Percentiles rank a stretch among this genome's conserved stretches.
These are phyloP conservation scores for Oscheius sp. DNA, from an alignment of 1,140 invertebrate genomes.

Conservation along the genomic window DNA sequence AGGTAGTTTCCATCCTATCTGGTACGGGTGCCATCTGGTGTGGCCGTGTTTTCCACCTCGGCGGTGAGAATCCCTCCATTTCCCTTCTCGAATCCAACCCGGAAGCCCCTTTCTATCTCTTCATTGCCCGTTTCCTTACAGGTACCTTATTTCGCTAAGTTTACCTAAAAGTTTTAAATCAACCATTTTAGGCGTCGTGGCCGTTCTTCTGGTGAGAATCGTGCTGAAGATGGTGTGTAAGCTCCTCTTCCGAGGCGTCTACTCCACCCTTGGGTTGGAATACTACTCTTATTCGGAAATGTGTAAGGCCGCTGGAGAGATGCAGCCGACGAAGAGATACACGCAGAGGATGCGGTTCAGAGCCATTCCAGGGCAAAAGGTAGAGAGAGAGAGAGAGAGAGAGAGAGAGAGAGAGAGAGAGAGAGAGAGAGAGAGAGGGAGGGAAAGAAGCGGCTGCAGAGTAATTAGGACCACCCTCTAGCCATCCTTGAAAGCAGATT, in stretches of 20 bases:
- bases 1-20: constrained; percentile 27
- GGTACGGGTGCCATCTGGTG: constrained; percentile 10
- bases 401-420: too few species aligned
- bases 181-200: constrained; percentile 10
- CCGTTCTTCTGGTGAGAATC: constrained; percentile 5
- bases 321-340: constrained; percentile 37
- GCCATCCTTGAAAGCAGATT: too few species aligned
- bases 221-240: constrained; percentile 18
- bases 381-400: too few species aligned
- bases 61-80: background rate
- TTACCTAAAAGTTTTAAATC: too few species aligned
- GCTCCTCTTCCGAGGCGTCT: constrained; percentile 11
- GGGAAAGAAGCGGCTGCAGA: too few species aligned
- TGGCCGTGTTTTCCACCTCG: background rate
- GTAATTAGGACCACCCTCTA: too few species aligned
- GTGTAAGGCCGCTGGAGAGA: constrained; percentile 21
- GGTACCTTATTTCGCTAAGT: background rate
- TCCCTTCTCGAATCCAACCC: background rate
- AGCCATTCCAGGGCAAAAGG: background rate
- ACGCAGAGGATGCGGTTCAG: constrained; percentile 26
- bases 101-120: background rate
- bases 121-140: background rate
- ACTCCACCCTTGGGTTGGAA: constrained; percentile 9
- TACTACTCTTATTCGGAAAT: constrained; percentile 37
- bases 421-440: too few species aligned